Conservation (phyloP, 2,888 invertebrate species). For the Ochropacha duplaris region DNA sequence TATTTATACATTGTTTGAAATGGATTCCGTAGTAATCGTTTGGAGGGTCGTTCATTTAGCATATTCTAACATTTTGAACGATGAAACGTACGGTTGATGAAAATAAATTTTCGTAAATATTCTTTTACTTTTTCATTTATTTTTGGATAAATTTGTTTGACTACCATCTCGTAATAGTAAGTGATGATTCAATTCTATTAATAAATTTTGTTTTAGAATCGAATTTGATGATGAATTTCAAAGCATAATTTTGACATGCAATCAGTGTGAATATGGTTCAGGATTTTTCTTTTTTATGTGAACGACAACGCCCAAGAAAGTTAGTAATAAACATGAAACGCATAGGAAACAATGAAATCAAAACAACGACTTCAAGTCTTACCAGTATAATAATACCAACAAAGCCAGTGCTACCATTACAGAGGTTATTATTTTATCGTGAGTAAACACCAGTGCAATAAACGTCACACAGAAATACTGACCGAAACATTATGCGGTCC, state of each 20-base stretch:
- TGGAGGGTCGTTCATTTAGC: neutral
- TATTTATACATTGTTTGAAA: slow-evolving; percentile 27
- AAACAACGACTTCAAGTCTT: neutral
- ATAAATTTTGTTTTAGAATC: no score
- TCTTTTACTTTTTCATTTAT: no score
- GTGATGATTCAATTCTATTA: no score
- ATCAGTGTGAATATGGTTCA: no score
- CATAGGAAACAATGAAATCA: neutral
- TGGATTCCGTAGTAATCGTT: slow-evolving; percentile 15
- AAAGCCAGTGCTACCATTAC: slow-evolving; percentile 20
- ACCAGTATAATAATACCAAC: slow-evolving; percentile 14
- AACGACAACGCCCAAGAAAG: neutral
- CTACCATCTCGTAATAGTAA: no score
- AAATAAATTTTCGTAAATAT: no score
- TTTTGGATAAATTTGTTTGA: no score
- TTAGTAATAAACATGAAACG: neutral
- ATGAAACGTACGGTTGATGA: no score
- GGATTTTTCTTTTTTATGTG: no score
- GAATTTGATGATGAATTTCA: neutral
- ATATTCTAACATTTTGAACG: neutral
- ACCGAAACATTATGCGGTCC: slow-evolving; percentile 7
- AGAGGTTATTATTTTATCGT: slow-evolving; percentile 30
- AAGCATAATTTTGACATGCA: no score
- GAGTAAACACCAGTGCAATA: slow-evolving; percentile 43
- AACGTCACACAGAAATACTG: slow-evolving; percentile 37